phyloP scores from a whole-genome alignment of 2,797 vertebrate genomes.

The Acanthopagrus latus region DNA sequence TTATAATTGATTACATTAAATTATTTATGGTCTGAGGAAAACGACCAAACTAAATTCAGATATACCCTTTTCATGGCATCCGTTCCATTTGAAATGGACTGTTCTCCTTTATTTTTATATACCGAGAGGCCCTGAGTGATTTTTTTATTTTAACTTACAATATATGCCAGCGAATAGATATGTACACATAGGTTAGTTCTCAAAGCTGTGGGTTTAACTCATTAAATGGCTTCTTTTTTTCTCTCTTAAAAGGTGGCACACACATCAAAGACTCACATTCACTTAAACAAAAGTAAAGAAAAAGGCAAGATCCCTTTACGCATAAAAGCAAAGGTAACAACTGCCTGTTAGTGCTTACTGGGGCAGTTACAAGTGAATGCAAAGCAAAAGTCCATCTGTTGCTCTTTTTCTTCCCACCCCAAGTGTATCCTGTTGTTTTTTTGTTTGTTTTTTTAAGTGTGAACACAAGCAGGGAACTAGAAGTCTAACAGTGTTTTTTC shows the following conservation, averaged over 20 bases:
- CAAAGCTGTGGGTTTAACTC: conserved; percentile 90
- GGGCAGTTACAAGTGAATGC: conserved; percentile 80
- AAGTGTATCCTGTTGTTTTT: conserved; percentile 63
- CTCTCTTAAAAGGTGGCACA: conserved; percentile 84
- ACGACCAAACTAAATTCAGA: conserved; percentile 84
- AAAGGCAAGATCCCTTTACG: conserved; percentile 84
- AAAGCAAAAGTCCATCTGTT: conserved; percentile 74
- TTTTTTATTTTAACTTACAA: conserved; percentile 84
- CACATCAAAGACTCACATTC: conserved; percentile 86
- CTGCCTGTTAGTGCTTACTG: conserved; percentile 86
- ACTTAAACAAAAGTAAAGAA: conserved; percentile 80
- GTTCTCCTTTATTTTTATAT: conserved; percentile 87
- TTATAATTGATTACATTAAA: conserved; percentile 87
- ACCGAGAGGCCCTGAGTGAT: conserved; percentile 90
- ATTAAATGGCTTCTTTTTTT: conserved; percentile 89
- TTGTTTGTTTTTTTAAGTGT: conserved; percentile 29
- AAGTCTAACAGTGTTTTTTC: conserved; percentile 85
- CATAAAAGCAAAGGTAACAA: conserved; percentile 81
- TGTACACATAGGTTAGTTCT: conserved; percentile 90
- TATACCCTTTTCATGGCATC: conserved; percentile 86
- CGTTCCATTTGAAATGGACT: conserved; percentile 84
- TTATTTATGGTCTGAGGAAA: conserved; percentile 88
- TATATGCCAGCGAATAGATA: conserved; percentile 90
- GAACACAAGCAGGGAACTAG: conserved; percentile 76
- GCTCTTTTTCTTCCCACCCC: conserved; percentile 64